phyloP scores from a whole-genome alignment of 2,888 invertebrate species.

The Oxystoma pomonae region DNA sequence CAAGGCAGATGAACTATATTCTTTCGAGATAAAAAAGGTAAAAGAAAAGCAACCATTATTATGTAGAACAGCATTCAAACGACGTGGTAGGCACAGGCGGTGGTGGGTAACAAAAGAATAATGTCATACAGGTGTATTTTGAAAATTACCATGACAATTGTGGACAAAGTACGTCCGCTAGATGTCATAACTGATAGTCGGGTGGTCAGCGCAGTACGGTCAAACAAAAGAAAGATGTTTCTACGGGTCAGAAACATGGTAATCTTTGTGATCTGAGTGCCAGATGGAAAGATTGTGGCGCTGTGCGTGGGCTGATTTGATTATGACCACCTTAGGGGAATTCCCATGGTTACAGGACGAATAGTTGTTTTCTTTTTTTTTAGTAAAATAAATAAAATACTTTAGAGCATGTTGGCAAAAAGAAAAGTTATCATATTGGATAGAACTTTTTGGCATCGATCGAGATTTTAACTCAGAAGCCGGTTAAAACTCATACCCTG shows the following conservation, averaged over 20 bases:
- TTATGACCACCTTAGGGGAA: background rate
- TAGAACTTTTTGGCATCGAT: too few relatives aligned
- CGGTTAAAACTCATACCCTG: too few relatives aligned
- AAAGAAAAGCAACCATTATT: slow-evolving; percentile 24
- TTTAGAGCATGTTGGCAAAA: too few relatives aligned
- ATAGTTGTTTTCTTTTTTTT: too few relatives aligned
- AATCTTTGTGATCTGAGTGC: slow-evolving; percentile 10
- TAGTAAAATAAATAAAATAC: too few relatives aligned
- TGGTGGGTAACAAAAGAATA: background rate
- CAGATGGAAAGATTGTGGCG: background rate
- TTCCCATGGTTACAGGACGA: too few relatives aligned
- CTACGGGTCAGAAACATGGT: slow-evolving; percentile 24
- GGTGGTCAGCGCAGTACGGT: background rate
- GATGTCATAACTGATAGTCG: background rate
- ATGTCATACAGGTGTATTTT: slow-evolving; percentile 3
- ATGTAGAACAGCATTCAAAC: slow-evolving; percentile 25
- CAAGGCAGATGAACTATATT: slow-evolving; percentile 5
- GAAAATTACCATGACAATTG: background rate
- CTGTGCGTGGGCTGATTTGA: background rate
- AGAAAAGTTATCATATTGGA: too few relatives aligned
- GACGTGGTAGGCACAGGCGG: slow-evolving; percentile 23
- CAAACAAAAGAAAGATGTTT: slow-evolving; percentile 11
- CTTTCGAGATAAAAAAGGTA: slow-evolving; percentile 16
- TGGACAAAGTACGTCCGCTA: background rate
- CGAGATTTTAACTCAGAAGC: too few relatives aligned